Percentiles rank a stretch among this genome's conserved stretches.
These are phyloP conservation scores for Neogale vison DNA, from an alignment of 2,113 vertebrate species.

Conservation along the genomic window DNA sequence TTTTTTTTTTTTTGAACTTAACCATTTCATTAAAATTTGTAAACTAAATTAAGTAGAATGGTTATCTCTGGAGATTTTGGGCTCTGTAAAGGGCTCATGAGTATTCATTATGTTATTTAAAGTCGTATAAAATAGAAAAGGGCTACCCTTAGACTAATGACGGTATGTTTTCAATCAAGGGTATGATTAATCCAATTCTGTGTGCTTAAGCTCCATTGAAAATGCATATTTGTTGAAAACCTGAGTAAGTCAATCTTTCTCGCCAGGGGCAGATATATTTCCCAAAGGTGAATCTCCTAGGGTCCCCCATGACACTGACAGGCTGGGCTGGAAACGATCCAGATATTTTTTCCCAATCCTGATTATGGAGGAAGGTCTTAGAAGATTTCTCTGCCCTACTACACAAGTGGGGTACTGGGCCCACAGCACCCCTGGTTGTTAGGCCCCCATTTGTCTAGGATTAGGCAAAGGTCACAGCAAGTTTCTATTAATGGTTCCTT, in stretches of 20 bases:
- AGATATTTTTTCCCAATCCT: background rate
- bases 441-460: background rate
- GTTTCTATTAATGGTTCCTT: background rate
- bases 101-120: background rate
- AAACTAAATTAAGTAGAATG: background rate
- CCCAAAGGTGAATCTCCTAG: background rate
- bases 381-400: background rate
- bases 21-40: slow-evolving; percentile 28
- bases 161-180: background rate
- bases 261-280: background rate
- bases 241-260: background rate
- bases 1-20: background rate
- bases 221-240: background rate
- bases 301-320: background rate
- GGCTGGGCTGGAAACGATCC: background rate
- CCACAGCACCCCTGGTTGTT: background rate
- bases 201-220: background rate
- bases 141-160: background rate
- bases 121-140: background rate
- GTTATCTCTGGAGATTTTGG: background rate
- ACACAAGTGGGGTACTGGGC: background rate
- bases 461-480: background rate
- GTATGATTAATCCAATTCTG: background rate
- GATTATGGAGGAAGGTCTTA: background rate
- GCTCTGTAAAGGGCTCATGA: background rate